A percentile compares a stretch with the other conserved stretches of the same genome.
Evolutionary conservation across 2,797 vertebrate genomes (phyloP).

Genomic region (Pantherophis alleghaniensis): DNA sequence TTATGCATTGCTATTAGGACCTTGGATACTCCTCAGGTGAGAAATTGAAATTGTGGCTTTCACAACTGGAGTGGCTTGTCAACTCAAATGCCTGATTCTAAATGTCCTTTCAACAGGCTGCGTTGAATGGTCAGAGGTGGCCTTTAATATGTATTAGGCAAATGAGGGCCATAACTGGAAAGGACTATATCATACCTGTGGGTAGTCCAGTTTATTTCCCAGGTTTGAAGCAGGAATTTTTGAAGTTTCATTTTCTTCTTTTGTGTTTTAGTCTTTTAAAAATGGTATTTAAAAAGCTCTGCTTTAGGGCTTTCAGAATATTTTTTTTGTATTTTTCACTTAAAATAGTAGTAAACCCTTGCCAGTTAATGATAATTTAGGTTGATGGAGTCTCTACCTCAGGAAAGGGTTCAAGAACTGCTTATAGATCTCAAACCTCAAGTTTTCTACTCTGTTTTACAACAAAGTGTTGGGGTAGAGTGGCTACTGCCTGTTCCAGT

Average conservation of each 20-base stretch:
- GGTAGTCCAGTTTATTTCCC: background rate
- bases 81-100: background rate
- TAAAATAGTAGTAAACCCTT: background rate
- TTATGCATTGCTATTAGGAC: background rate
- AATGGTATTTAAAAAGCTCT: background rate
- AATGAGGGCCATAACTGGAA: background rate
- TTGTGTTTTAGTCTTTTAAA: background rate
- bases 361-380: background rate
- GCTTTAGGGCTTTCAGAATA: background rate
- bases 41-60: background rate
- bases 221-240: background rate
- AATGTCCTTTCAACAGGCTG: background rate
- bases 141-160: background rate
- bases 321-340: background rate
- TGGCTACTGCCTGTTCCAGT: background rate
- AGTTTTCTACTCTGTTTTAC: background rate
- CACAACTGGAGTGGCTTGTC: background rate
- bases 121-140: background rate
- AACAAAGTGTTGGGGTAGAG: background rate
- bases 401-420: background rate
- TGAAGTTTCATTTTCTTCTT: background rate
- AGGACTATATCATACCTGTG: background rate
- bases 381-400: background rate
- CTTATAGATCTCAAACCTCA: background rate
- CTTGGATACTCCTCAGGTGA: background rate